Percentiles rank a stretch among this genome's conserved stretches.
Conservation (phyloP, 2,888 invertebrate species). For the Chymomyza procnemis region DNA sequence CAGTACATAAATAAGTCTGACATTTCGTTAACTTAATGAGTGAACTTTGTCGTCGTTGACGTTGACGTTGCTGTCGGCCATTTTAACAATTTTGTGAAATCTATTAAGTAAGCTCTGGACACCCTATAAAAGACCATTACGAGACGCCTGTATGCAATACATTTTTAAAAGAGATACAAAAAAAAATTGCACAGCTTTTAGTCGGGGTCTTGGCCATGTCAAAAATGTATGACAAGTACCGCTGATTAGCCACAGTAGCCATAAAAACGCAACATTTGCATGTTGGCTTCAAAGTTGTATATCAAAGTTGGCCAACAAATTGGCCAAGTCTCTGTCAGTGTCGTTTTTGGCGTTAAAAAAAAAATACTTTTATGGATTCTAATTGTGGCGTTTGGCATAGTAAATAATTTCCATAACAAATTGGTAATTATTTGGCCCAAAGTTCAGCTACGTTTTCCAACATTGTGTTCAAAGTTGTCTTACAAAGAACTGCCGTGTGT, state of each 20-base stretch:
- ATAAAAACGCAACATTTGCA: conserved; percentile 26
- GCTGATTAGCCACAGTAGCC: conserved; percentile 25
- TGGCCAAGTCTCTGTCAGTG: neutral
- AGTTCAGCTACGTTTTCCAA: neutral
- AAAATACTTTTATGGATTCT: conserved; percentile 1
- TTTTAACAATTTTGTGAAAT: conserved; percentile 15
- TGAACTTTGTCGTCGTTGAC: no score
- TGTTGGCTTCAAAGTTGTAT: conserved; percentile 21
- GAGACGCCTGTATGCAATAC: neutral
- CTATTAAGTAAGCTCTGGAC: conserved; percentile 18
- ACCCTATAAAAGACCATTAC: neutral
- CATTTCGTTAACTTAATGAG: conserved; percentile 22
- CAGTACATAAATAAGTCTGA: conserved; percentile 22
- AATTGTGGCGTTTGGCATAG: neutral
- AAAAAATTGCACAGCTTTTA: neutral
- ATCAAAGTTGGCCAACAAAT: conserved; percentile 5
- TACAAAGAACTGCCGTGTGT: neutral
- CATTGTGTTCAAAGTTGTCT: neutral
- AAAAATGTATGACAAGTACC: conserved; percentile 25
- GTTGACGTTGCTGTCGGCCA: no score
- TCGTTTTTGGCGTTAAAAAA: neutral
- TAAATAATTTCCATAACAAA: neutral
- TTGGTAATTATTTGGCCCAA: neutral
- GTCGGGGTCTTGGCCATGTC: conserved; percentile 18
- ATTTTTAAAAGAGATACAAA: neutral